A percentile compares a stretch with the other conserved stretches of the same genome.
Conservation (phyloP, 2,113 vertebrate species). For the Xyliphius kryptos region DNA sequence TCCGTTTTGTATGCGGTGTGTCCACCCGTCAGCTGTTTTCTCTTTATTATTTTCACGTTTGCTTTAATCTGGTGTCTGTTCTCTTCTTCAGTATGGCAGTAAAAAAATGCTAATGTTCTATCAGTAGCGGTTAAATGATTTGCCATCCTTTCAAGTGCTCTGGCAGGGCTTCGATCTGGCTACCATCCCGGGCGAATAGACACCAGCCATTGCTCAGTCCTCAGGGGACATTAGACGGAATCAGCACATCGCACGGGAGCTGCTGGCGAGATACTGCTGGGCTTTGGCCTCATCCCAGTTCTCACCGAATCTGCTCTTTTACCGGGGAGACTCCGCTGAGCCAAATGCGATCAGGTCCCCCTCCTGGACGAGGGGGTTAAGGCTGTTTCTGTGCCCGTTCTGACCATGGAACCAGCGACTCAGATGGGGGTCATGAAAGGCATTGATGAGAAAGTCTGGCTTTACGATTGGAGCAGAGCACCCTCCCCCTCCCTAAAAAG, state of each 20-base stretch:
- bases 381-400: slow-evolving; percentile 53
- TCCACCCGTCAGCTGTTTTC: too few species aligned
- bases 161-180: slow-evolving; percentile 67
- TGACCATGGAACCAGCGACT: slow-evolving; percentile 42
- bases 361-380: slow-evolving; percentile 39
- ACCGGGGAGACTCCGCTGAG: slow-evolving; percentile 49
- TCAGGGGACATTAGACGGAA: slow-evolving; percentile 61
- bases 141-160: slow-evolving; percentile 63
- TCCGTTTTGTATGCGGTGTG: too few species aligned
- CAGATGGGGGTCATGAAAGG: slow-evolving; percentile 48
- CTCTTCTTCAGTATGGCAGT: slow-evolving; percentile 44
- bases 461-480: slow-evolving; percentile 62
- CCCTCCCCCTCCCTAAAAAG: slow-evolving; percentile 51
- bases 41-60: slow-evolving; percentile 20
- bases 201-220: slow-evolving; percentile 62
- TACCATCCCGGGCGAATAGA: slow-evolving; percentile 54
- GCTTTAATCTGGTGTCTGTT: slow-evolving; percentile 37
- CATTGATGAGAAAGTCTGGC: slow-evolving; percentile 59
- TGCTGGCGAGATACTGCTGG: slow-evolving; percentile 25
- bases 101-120: slow-evolving; percentile 62
- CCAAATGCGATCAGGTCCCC: slow-evolving; percentile 53
- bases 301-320: slow-evolving; percentile 42
- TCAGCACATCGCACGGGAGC: slow-evolving; percentile 54
- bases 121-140: slow-evolving; percentile 59
- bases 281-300: slow-evolving; percentile 47